These are phyloP conservation scores for Leistus spinibarbis DNA, from an alignment of 2,888 invertebrate species.

Conservation along the genomic window DNA sequence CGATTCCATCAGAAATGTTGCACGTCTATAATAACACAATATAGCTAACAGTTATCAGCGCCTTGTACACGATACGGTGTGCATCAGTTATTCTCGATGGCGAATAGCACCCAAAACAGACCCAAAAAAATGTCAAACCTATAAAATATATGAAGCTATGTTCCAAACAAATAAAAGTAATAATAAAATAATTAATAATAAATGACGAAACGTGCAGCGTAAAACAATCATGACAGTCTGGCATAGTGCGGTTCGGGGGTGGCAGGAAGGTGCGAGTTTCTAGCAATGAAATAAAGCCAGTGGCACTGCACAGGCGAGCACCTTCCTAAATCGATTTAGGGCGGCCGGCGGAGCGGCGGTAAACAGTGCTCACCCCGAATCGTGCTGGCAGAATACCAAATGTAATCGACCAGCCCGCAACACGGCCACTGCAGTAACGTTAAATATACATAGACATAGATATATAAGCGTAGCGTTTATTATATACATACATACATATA, in stretches of 20 bases:
- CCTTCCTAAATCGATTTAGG: constrained; percentile 32
- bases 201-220: constrained; percentile 38
- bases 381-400: constrained; percentile 37
- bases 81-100: too few species aligned
- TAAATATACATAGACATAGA: background rate
- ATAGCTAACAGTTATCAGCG: too few species aligned
- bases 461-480: constrained; percentile 31
- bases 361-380: constrained; percentile 17
- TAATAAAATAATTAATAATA: constrained; percentile 25
- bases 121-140: background rate
- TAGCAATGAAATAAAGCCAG: too few species aligned
- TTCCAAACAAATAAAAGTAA: constrained; percentile 16
- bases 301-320: background rate
- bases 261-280: background rate
- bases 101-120: too few species aligned
- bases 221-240: constrained; percentile 39
- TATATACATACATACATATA: constrained; percentile 3
- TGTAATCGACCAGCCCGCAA: constrained; percentile 39
- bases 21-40: too few species aligned
- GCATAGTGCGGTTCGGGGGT: constrained; percentile 1
- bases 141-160: background rate
- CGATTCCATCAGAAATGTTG: too few species aligned
- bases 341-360: background rate
- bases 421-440: constrained; percentile 35
- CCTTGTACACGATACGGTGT: too few species aligned